Evolutionary conservation across 2,113 vertebrate species (phyloP).

Genomic region (Pseudopodoces humilis): DNA sequence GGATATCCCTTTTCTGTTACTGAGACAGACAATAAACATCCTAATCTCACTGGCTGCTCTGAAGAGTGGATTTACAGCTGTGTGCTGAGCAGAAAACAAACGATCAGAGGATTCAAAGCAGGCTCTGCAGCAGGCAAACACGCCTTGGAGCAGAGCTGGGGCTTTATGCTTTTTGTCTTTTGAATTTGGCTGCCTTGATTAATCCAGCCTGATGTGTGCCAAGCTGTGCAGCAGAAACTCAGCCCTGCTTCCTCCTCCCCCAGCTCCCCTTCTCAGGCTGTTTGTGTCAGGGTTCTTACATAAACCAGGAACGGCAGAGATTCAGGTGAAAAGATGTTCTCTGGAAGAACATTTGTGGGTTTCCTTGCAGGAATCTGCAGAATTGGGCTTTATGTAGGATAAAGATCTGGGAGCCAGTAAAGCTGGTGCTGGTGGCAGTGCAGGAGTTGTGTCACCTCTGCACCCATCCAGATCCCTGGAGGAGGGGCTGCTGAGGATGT

Average conservation of each 20-base stretch:
- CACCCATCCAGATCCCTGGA: fast-evolving
- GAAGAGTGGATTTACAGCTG: slow-evolving; percentile 58
- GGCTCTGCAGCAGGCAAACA: slow-evolving; percentile 40
- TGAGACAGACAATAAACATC: slow-evolving; percentile 25
- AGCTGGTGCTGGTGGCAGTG: neutral
- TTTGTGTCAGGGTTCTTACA: neutral
- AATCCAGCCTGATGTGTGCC: slow-evolving; percentile 37
- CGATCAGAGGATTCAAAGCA: slow-evolving; percentile 12
- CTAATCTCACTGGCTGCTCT: slow-evolving; percentile 20
- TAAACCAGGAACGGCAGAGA: neutral
- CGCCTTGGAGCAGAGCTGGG: slow-evolving; percentile 42
- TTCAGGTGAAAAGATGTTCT: neutral
- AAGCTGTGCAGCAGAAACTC: slow-evolving; percentile 60
- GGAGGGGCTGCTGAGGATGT: fast-evolving
- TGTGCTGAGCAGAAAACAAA: slow-evolving; percentile 38
- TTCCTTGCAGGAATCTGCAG: neutral
- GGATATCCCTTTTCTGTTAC: neutral
- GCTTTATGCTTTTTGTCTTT: neutral
- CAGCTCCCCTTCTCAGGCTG: neutral
- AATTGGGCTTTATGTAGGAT: neutral
- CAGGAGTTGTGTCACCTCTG: neutral
- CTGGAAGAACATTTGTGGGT: neutral
- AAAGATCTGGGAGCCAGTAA: neutral
- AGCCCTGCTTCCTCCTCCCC: neutral
- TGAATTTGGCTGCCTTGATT: slow-evolving; percentile 64